phyloP scores from a whole-genome alignment of 2,113 vertebrate genomes.

The Ammodytes marinus region DNA sequence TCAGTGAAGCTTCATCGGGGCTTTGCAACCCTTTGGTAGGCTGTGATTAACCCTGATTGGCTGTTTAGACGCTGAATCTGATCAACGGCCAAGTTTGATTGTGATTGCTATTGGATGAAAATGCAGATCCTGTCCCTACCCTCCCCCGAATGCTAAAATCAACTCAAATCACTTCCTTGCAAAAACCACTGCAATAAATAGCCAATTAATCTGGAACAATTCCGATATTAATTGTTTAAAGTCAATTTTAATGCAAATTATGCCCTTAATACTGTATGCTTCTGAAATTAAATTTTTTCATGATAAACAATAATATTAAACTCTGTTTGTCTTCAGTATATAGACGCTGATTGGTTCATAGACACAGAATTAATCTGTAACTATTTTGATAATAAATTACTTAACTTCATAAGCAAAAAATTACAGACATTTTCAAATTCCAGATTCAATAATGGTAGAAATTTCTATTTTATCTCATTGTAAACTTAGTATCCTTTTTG shows the following conservation, averaged over 20 bases:
- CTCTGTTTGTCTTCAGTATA: neutral
- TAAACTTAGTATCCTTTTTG: neutral
- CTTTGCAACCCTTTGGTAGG: constrained; percentile 28
- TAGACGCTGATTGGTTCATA: too few relatives aligned
- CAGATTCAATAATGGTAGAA: neutral
- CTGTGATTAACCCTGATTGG: constrained; percentile 70
- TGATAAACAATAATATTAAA: neutral
- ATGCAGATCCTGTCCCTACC: constrained; percentile 24
- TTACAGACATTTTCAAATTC: neutral
- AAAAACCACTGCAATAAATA: neutral
- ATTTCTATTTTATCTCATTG: neutral
- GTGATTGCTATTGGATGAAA: constrained; percentile 50
- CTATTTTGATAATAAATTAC: neutral
- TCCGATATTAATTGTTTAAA: neutral
- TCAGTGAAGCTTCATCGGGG: constrained; percentile 42
- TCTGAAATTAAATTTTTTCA: neutral
- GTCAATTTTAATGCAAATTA: neutral
- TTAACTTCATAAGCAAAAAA: neutral
- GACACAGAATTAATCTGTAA: neutral
- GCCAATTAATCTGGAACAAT: neutral
- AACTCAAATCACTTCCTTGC: constrained; percentile 40
- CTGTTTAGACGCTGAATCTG: constrained; percentile 43
- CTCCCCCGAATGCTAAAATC: constrained; percentile 31
- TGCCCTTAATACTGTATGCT: neutral
- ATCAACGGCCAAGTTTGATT: constrained; percentile 48